Evolutionary conservation across 2,113 vertebrate genomes (phyloP).

Genomic region (Callionymus lyra): DNA sequence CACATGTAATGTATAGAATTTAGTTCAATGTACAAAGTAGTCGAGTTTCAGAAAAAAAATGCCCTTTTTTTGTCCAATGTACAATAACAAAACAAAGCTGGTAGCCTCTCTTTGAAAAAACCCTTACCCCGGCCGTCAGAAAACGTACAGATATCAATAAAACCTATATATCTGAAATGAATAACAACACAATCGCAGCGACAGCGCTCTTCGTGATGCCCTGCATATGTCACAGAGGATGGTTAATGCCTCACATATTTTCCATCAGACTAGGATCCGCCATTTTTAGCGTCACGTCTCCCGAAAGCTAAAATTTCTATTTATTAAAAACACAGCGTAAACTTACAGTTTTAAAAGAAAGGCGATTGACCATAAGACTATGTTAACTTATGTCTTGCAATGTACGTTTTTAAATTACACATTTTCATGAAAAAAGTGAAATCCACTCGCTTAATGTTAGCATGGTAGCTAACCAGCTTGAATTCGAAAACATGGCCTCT

Average conservation of each 20-base stretch:
- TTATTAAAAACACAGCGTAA: not conserved
- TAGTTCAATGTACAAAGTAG: conserved; percentile 1
- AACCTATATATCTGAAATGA: not conserved
- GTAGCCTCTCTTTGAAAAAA: no score
- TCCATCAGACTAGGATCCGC: conserved; percentile 41
- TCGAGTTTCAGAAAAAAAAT: no score
- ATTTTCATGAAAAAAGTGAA: no score
- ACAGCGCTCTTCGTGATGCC: not conserved
- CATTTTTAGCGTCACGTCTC: conserved; percentile 56
- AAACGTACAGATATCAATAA: no score
- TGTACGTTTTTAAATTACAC: no score
- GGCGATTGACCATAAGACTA: no score
- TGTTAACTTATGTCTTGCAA: no score
- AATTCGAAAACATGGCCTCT: conserved; percentile 68
- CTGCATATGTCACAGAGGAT: no score
- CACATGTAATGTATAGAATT: not conserved
- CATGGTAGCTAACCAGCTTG: conserved; percentile 28
- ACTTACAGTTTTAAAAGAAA: no score
- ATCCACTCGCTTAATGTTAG: not conserved
- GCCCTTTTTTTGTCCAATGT: no score
- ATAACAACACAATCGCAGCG: not conserved
- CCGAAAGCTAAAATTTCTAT: conserved; percentile 30
- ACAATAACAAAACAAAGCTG: no score
- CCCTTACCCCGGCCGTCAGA: no score
- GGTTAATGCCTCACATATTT: conserved; percentile 9